These are phyloP conservation scores for Camponotus fellah DNA, from an alignment of 2,888 invertebrate genomes.

Conservation along the genomic window DNA sequence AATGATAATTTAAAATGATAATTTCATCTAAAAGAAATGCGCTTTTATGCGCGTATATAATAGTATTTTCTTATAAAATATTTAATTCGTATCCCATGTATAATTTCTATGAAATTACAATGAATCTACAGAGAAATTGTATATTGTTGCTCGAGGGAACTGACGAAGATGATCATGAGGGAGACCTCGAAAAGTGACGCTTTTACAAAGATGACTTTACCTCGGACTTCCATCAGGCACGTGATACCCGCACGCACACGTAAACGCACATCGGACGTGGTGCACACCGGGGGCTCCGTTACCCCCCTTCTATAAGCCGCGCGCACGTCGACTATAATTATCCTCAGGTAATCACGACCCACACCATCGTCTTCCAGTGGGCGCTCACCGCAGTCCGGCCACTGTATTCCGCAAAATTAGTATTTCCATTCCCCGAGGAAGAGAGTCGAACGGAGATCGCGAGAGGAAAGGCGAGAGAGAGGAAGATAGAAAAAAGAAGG, in stretches of 20 bases:
- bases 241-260: constrained; percentile 72
- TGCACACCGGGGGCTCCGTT: constrained; percentile 49
- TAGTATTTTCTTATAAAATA: not conserved
- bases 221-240: constrained; percentile 67
- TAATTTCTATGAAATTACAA: constrained; percentile 10
- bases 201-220: constrained; percentile 63
- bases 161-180: not conserved
- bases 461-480: constrained; percentile 34
- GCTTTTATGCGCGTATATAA: not conserved
- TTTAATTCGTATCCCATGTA: not conserved
- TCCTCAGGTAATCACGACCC: constrained; percentile 85
- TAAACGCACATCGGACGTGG: constrained; percentile 72
- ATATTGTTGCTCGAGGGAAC: not conserved
- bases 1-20: not conserved
- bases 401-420: constrained; percentile 86
- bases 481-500: constrained; percentile 45
- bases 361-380: constrained; percentile 82
- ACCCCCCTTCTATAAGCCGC: constrained; percentile 74
- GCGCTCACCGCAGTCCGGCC: constrained; percentile 85
- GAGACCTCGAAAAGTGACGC: constrained; percentile 49
- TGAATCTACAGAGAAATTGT: not conserved
- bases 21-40: not conserved
- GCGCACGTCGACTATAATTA: constrained; percentile 85
- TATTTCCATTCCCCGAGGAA: constrained; percentile 81
- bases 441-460: constrained; percentile 70